phyloP scores from a whole-genome alignment of 2,888 invertebrate genomes.

The Rapana venosa region DNA sequence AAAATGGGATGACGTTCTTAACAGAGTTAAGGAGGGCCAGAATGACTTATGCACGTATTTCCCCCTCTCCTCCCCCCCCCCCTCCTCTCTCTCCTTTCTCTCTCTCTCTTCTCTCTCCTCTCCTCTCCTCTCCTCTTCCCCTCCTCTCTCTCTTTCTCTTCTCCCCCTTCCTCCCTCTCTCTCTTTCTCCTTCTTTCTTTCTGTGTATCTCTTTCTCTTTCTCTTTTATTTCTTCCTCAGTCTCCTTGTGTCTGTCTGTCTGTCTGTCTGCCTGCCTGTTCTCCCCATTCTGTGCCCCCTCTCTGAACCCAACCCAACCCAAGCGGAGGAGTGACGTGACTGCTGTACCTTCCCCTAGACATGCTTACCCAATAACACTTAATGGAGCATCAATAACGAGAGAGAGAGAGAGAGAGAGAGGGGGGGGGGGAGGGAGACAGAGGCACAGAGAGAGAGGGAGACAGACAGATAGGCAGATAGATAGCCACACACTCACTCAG shows the following conservation, averaged over 20 bases:
- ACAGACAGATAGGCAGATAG: no score
- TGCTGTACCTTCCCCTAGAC: no score
- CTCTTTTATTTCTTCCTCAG: background rate
- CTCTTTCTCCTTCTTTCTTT: constrained; percentile 1
- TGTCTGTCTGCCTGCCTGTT: background rate
- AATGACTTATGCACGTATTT: background rate
- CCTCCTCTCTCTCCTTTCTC: background rate
- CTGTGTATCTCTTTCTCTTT: background rate
- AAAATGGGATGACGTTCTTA: no score
- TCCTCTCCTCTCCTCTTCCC: background rate
- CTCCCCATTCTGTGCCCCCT: background rate
- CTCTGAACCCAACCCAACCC: no score
- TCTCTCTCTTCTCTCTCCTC: background rate
- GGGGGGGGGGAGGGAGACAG: no score
- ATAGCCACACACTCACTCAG: no score
- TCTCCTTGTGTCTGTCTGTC: background rate
- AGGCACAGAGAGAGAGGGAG: no score
- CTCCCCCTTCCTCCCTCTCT: background rate
- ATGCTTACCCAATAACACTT: no score
- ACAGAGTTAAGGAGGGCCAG: no score
- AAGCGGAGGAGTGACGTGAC: no score
- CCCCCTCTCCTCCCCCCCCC: background rate
- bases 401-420: no score
- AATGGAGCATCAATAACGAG: no score
- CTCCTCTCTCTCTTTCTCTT: background rate